phyloP scores from a whole-genome alignment of 1,140 invertebrate genomes.

The Colletes latitarsis region DNA sequence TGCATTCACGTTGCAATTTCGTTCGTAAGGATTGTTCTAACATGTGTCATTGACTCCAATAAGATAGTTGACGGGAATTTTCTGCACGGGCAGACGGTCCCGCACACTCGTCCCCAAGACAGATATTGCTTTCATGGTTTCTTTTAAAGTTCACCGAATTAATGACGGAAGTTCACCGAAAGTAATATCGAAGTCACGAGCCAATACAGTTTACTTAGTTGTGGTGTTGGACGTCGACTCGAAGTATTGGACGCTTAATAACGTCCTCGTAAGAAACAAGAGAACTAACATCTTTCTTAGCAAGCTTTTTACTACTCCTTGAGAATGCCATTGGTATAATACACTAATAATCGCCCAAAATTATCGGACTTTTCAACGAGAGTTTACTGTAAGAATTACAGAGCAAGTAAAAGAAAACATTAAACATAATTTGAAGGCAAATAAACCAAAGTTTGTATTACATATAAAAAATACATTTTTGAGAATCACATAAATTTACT shows the following conservation, averaged over 20 bases:
- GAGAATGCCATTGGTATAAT: neutral
- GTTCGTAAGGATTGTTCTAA: neutral
- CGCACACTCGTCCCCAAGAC: constrained; percentile 26
- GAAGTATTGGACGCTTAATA: constrained; percentile 34
- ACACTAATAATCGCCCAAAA: neutral
- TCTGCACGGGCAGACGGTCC: neutral
- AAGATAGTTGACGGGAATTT: constrained; percentile 1
- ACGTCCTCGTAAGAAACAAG: constrained; percentile 34
- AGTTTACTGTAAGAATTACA: neutral
- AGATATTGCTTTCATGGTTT: constrained; percentile 53
- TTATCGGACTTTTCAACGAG: neutral
- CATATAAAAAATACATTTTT: too few relatives aligned
- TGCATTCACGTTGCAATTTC: too few relatives aligned
- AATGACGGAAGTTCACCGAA: constrained; percentile 60
- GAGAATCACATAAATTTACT: too few relatives aligned
- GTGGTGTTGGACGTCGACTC: constrained; percentile 49
- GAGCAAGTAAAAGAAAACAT: neutral
- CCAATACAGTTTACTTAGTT: constrained; percentile 55
- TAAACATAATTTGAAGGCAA: neutral
- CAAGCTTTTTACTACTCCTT: constrained; percentile 37
- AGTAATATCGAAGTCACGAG: constrained; percentile 54
- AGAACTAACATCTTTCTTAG: constrained; percentile 20
- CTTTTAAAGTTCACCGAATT: constrained; percentile 60
- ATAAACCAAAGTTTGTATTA: too few relatives aligned
- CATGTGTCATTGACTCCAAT: neutral